Evolutionary conservation across 2,797 vertebrate species (phyloP).

Genomic region (Tenualosa ilisha): DNA sequence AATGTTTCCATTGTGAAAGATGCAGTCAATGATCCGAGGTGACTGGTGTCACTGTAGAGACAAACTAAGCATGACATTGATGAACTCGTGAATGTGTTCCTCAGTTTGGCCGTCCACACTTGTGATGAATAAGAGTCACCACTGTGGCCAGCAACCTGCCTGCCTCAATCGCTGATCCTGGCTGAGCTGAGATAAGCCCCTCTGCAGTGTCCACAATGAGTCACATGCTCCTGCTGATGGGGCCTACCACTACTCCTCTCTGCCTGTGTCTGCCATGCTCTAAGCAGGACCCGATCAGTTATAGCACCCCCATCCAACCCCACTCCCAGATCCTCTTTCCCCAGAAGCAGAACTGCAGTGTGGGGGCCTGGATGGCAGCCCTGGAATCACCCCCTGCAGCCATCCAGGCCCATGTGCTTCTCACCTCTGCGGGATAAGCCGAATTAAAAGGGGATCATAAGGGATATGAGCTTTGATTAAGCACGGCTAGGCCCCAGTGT

Average conservation of each 20-base stretch:
- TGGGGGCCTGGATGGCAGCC: neutral
- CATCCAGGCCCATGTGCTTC: neutral
- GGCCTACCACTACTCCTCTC: neutral
- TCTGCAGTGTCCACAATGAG: neutral
- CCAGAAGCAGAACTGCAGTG: neutral
- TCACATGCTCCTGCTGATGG: neutral
- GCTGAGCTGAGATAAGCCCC: neutral
- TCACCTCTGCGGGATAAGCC: slow-evolving; percentile 2
- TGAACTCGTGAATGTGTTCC: neutral
- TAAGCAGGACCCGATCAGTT: neutral
- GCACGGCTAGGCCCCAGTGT: neutral
- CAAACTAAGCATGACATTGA: neutral
- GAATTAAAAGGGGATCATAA: neutral
- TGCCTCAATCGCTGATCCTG: neutral
- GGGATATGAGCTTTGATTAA: neutral
- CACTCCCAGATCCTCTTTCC: neutral
- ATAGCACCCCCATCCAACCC: too few relatives aligned
- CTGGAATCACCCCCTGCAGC: slow-evolving; percentile 10
- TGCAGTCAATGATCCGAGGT: neutral
- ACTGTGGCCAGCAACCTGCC: neutral
- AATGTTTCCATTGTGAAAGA: neutral
- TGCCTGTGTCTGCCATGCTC: neutral
- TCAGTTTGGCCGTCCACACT: neutral
- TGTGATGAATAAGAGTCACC: neutral
- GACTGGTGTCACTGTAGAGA: neutral